Percentiles rank a stretch among this genome's conserved stretches.
phyloP scores from a whole-genome alignment of 2,797 vertebrate genomes.

The Muscicapa striata region DNA sequence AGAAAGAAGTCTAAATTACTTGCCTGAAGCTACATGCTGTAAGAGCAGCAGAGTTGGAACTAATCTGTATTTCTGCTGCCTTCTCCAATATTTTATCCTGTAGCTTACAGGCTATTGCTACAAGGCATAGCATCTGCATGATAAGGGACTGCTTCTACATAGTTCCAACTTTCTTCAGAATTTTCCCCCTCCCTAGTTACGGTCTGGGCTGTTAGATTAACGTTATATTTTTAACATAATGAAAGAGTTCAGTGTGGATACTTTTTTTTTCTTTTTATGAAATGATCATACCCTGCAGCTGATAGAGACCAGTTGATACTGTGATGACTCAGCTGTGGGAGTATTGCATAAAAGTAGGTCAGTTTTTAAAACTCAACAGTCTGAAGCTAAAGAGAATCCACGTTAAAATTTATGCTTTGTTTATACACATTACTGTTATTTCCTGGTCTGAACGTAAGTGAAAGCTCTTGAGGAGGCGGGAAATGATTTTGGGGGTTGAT shows the following conservation, averaged over 20 bases:
- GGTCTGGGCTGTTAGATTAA: background rate
- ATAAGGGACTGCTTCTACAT: background rate
- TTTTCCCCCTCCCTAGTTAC: background rate
- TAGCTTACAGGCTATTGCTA: background rate
- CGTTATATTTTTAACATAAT: background rate
- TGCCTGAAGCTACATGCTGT: conserved; percentile 16
- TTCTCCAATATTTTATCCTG: background rate
- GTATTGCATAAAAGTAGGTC: conserved; percentile 62
- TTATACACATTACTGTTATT: background rate
- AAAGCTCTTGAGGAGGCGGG: background rate
- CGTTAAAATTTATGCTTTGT: background rate
- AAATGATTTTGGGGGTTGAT: background rate
- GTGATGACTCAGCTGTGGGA: conserved; percentile 63
- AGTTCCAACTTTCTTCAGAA: background rate
- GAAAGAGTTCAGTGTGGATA: background rate
- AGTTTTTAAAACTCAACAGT: background rate
- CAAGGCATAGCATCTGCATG: background rate
- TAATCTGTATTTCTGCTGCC: conserved; percentile 38
- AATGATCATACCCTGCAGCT: conserved; percentile 19
- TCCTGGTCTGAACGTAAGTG: background rate
- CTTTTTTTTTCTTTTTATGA: background rate
- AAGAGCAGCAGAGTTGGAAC: background rate
- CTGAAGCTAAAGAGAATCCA: background rate
- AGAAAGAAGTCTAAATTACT: conserved; percentile 50
- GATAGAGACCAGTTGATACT: conserved; percentile 48